Evolutionary conservation across 2,113 vertebrate genomes (phyloP).

Genomic region (Porphyrio hochstetteri): DNA sequence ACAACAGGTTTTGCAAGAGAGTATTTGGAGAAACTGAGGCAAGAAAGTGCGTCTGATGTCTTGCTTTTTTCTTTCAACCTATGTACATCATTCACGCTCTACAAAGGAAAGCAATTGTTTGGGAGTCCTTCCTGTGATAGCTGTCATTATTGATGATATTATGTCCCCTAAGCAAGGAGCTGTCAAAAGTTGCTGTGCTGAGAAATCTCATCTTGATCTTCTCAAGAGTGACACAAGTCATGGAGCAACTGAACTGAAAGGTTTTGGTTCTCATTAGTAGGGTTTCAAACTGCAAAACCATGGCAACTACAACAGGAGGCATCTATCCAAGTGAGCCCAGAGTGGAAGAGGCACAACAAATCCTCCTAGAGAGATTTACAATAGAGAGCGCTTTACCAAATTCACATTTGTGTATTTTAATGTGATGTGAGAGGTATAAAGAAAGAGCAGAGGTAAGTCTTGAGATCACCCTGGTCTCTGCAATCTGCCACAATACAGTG

Average conservation of each 20-base stretch:
- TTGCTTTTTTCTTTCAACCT: background rate
- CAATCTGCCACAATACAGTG: background rate
- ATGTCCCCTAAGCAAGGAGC: background rate
- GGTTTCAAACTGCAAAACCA: background rate
- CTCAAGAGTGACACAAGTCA: background rate
- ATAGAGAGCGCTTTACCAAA: background rate
- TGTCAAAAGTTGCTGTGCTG: background rate
- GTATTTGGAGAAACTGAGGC: background rate
- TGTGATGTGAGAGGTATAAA: background rate
- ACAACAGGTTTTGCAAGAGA: background rate
- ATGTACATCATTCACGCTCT: background rate
- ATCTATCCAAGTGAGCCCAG: background rate
- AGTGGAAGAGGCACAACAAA: background rate
- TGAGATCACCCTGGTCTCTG: background rate
- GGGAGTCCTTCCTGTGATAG: background rate
- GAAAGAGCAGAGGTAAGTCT: background rate
- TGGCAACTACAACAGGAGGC: background rate
- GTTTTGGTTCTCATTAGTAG: background rate
- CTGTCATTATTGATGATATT: background rate
- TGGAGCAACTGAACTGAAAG: background rate
- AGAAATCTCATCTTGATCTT: background rate
- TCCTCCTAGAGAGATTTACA: background rate
- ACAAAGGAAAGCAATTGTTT: background rate
- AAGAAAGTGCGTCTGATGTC: accelerated
- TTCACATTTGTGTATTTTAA: accelerated